Conservation (phyloP, 2,888 invertebrate genomes). For the Acronicta alni region DNA sequence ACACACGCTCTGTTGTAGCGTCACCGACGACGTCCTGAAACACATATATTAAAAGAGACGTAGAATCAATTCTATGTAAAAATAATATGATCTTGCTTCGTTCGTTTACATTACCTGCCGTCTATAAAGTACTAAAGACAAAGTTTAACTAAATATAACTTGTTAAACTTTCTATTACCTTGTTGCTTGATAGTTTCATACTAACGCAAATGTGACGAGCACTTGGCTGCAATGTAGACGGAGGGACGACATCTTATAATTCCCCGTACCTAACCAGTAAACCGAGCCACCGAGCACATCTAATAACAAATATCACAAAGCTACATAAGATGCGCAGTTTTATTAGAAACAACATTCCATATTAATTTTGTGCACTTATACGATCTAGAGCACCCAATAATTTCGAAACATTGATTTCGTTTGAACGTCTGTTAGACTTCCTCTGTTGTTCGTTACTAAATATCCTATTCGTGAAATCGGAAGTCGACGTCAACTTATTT, state of each 20-base stretch:
- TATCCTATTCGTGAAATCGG: constrained; percentile 56
- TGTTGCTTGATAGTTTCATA: constrained; percentile 9
- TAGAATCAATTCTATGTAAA: background rate
- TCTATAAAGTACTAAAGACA: constrained; percentile 7
- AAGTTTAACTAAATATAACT: constrained; percentile 35
- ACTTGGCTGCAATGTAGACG: constrained; percentile 35
- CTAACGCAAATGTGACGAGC: constrained; percentile 11
- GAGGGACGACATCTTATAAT: constrained; percentile 34
- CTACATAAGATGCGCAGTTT: constrained; percentile 45
- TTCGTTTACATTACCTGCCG: background rate
- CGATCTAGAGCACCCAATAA: constrained; percentile 19
- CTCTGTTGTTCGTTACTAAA: constrained; percentile 57
- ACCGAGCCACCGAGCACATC: constrained; percentile 10
- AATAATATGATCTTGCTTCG: background rate
- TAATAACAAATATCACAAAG: constrained; percentile 32
- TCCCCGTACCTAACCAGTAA: constrained; percentile 24
- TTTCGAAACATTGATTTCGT: constrained; percentile 52
- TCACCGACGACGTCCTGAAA: constrained; percentile 13
- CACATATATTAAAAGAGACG: background rate
- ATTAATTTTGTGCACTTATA: too few relatives aligned
- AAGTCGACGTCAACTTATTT: constrained; percentile 43
- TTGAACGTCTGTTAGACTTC: constrained; percentile 60
- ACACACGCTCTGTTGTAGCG: constrained; percentile 25
- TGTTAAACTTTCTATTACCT: constrained; percentile 48
- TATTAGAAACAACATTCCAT: constrained; percentile 26